Percentiles rank a stretch among this genome's conserved stretches.
phyloP scores from a whole-genome alignment of 2,888 invertebrate species.

The Lepidonotus clava region DNA sequence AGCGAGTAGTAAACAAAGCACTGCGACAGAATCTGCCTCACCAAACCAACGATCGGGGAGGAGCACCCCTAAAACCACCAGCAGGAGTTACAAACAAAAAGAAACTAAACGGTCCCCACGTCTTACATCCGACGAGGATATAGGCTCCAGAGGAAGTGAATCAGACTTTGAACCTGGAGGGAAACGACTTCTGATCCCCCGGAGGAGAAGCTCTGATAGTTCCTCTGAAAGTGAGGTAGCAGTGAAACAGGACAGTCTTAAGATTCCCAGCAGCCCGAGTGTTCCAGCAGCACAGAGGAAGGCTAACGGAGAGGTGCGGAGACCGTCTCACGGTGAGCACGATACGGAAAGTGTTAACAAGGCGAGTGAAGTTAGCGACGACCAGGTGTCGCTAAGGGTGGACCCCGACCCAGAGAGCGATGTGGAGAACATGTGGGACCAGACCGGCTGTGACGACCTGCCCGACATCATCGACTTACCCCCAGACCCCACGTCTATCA shows the following conservation, averaged over 20 bases:
- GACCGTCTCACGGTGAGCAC: not conserved
- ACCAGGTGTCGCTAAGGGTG: constrained; percentile 36
- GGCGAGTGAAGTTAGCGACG: constrained; percentile 43
- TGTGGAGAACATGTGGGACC: constrained; percentile 38
- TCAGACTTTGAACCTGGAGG: not conserved
- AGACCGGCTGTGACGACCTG: constrained; percentile 53
- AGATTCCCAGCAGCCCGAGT: not conserved
- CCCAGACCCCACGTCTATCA: constrained; percentile 17
- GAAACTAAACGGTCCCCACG: not conserved
- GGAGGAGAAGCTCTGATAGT: constrained; percentile 55
- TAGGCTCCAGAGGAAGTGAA: not conserved
- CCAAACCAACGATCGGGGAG: not conserved
- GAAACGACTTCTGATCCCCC: not conserved
- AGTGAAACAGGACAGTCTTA: not conserved
- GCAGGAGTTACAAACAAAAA: not conserved
- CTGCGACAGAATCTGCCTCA: not conserved
- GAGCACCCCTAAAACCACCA: not conserved
- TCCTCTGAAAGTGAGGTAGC: constrained; percentile 31
- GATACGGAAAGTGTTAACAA: constrained; percentile 35
- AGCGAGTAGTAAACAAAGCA: not conserved
- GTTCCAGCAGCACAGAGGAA: not conserved
- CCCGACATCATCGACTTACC: constrained; percentile 48
- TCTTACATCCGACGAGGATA: not conserved
- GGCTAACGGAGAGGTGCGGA: not conserved
- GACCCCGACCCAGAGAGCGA: constrained; percentile 41